Evolutionary conservation across 2,797 vertebrate species (phyloP).

Genomic region (Channa striata): DNA sequence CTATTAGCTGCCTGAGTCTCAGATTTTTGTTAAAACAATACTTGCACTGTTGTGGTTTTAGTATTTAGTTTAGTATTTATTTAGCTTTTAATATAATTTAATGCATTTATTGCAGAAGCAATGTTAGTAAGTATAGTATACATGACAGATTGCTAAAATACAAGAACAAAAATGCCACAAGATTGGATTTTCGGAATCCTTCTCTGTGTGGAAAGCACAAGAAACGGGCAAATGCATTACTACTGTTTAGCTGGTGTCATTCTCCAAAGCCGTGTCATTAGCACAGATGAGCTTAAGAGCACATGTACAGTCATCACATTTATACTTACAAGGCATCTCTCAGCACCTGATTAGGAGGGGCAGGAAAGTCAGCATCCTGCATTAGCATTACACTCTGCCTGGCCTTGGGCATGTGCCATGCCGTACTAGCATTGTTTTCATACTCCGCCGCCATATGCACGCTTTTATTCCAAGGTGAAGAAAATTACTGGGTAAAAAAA

Average conservation of each 20-base stretch:
- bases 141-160: neutral
- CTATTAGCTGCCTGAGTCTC: conserved; percentile 1
- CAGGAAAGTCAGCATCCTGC: conserved; percentile 63
- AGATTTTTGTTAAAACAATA: neutral
- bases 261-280: conserved; percentile 51
- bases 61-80: neutral
- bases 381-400: conserved; percentile 23
- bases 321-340: conserved; percentile 61
- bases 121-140: too few relatives aligned
- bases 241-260: conserved; percentile 32
- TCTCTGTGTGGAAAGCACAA: neutral
- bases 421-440: conserved; percentile 33
- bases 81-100: too few relatives aligned
- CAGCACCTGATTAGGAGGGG: conserved; percentile 67
- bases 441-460: neutral
- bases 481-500: conserved; percentile 17
- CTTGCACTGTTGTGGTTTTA: neutral
- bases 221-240: conserved; percentile 4
- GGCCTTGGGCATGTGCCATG: conserved; percentile 42
- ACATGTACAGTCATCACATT: conserved; percentile 70
- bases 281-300: conserved; percentile 23
- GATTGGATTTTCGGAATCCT: neutral
- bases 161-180: neutral
- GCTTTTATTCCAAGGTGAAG: conserved; percentile 33
- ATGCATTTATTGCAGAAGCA: neutral